A percentile compares a stretch with the other conserved stretches of the same genome.
Conservation (phyloP, 2,113 vertebrate species). For the Otolemur garnettii region DNA sequence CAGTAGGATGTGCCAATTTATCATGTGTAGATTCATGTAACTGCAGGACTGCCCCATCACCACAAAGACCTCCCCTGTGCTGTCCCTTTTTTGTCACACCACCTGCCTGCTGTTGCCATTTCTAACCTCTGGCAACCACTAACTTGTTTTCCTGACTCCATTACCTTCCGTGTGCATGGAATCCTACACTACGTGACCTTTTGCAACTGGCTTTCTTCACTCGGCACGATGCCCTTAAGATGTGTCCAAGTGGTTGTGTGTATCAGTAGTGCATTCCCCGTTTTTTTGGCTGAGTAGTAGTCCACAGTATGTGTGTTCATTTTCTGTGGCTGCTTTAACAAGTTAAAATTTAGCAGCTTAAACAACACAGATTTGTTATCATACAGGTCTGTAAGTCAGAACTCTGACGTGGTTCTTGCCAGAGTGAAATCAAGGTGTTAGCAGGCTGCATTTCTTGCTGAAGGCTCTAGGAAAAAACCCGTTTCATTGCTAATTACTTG, state of each 20-base stretch:
- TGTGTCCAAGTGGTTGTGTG: too few species aligned
- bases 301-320: not conserved
- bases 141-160: not conserved
- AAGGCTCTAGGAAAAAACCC: not conserved
- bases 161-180: not conserved
- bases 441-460: not conserved
- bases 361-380: not conserved
- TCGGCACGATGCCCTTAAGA: not conserved
- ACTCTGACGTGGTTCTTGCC: not conserved
- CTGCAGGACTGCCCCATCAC: not conserved
- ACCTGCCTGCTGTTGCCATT: too few species aligned
- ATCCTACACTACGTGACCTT: not conserved
- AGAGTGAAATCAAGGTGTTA: not conserved
- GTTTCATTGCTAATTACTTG: not conserved
- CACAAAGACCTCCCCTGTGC: not conserved
- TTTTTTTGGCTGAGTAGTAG: not conserved
- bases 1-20: fast-evolving
- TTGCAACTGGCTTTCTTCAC: not conserved
- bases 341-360: not conserved
- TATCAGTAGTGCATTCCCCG: not conserved
- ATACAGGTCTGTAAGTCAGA: not conserved
- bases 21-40: not conserved
- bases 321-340: not conserved
- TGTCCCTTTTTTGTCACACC: not conserved
- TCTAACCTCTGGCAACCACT: not conserved